A percentile compares a stretch with the other conserved stretches of the same genome.
Evolutionary conservation across 2,113 vertebrate genomes (phyloP).

Genomic region (Raphicerus campestris): DNA sequence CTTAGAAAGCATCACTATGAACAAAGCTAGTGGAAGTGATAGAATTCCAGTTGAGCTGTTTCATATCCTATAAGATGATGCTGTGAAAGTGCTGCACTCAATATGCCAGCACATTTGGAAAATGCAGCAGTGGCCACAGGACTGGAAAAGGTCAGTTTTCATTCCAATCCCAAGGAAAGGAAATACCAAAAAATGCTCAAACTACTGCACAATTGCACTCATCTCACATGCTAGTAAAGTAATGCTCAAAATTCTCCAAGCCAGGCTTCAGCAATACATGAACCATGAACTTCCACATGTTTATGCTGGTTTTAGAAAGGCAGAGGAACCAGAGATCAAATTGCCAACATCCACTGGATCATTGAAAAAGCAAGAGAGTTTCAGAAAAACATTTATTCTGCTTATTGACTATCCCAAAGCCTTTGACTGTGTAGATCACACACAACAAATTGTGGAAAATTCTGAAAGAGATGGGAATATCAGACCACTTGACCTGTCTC

Average conservation of each 20-base stretch:
- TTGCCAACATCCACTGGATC: not conserved
- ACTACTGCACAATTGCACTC: rapidly evolving
- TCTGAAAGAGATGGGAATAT: not conserved
- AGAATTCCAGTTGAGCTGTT: not conserved
- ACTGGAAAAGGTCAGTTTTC: not conserved
- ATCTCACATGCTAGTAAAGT: not conserved
- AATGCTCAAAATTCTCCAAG: not conserved
- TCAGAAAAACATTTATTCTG: not conserved
- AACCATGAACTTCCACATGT: not conserved
- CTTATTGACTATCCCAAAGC: not conserved
- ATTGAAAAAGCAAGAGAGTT: not conserved
- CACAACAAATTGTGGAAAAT: not conserved
- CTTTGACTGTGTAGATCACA: not conserved
- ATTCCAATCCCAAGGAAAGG: not conserved
- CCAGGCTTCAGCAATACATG: not conserved
- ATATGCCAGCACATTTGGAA: not conserved
- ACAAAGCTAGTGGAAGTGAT: not conserved
- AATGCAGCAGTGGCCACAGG: not conserved
- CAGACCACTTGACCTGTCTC: not conserved
- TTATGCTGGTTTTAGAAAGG: not conserved
- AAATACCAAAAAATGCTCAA: not conserved
- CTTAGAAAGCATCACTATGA: not conserved
- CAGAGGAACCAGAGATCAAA: not conserved
- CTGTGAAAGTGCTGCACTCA: not conserved
- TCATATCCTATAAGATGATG: not conserved